phyloP scores from a whole-genome alignment of 2,888 invertebrate species.

The Anthoptus insignis region DNA sequence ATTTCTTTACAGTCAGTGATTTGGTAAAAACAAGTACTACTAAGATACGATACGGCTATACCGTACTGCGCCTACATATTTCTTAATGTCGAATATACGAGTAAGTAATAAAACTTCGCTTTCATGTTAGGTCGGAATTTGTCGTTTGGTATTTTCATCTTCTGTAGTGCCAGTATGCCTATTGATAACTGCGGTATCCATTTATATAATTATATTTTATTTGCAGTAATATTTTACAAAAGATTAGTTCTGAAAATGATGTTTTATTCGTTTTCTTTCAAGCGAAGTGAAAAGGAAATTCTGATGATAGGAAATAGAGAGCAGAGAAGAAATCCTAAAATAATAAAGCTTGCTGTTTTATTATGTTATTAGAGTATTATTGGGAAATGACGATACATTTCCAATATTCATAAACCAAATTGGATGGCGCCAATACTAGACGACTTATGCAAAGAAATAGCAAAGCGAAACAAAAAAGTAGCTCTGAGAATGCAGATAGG shows the following conservation, averaged over 20 bases:
- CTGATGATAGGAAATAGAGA: no score
- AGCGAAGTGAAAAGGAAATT: not conserved
- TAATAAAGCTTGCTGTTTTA: no score
- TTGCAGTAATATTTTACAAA: not conserved
- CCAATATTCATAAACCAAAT: not conserved
- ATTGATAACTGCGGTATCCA: not conserved
- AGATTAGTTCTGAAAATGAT: not conserved
- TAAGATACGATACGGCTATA: not conserved
- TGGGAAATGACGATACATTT: no score
- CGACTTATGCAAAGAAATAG: constrained; percentile 2
- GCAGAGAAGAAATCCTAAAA: no score
- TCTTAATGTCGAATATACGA: constrained; percentile 3
- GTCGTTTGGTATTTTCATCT: constrained; percentile 53
- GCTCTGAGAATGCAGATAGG: constrained; percentile 12
- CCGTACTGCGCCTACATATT: not conserved
- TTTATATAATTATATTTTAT: not conserved
- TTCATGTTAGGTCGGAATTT: constrained; percentile 58
- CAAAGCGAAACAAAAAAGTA: constrained; percentile 13
- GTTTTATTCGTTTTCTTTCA: not conserved
- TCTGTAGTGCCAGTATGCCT: not conserved
- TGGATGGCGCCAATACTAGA: not conserved
- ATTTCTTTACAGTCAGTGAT: no score
- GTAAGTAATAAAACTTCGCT: constrained; percentile 47
- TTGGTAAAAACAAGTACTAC: no score
- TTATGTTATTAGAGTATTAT: no score